These are phyloP conservation scores for Nipponia nippon DNA, from an alignment of 2,113 vertebrate genomes.

Conservation along the genomic window DNA sequence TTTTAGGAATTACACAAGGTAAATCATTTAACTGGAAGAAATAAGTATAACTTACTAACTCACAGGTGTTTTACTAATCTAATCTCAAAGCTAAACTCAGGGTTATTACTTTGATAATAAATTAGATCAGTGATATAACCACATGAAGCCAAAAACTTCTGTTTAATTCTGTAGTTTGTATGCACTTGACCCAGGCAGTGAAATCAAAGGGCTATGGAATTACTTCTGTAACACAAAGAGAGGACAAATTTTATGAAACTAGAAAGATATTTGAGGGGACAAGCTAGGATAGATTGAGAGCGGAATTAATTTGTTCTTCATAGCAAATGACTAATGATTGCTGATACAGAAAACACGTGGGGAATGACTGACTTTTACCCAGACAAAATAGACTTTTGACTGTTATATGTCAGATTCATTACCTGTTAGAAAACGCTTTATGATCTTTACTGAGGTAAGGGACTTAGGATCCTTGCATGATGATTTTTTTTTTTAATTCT, in stretches of 20 bases:
- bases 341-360: not conserved
- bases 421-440: conserved; percentile 13
- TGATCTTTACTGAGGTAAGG: not conserved
- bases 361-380: not conserved
- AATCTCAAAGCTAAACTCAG: not conserved
- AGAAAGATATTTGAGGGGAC: not conserved
- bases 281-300: not conserved
- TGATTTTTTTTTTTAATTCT: not conserved
- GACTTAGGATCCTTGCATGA: not conserved
- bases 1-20: not conserved
- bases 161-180: not conserved
- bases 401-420: not conserved
- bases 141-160: not conserved
- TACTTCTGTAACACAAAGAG: not conserved
- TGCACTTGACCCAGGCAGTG: not conserved
- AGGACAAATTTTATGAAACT: not conserved
- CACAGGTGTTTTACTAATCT: not conserved
- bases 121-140: not conserved
- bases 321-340: conserved; percentile 1
- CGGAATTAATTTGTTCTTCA: not conserved
- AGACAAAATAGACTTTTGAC: not conserved
- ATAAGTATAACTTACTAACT: not conserved
- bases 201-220: not conserved
- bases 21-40: not conserved
- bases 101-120: not conserved